Conservation (phyloP, 2,113 vertebrate species). For the Proteles cristata region DNA sequence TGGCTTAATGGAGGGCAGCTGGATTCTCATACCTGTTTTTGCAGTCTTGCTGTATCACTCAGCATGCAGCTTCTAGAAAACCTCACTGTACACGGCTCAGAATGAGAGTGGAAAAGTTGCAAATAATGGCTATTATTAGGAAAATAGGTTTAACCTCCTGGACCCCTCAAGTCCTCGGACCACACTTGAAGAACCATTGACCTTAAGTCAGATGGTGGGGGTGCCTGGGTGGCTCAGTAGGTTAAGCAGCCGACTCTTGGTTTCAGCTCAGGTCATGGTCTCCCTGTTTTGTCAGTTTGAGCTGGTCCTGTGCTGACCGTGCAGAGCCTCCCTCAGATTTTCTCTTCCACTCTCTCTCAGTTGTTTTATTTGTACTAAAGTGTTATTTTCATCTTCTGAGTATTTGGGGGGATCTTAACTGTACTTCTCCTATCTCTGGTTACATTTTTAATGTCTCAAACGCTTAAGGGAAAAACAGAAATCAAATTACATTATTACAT, state of each 20-base stretch:
- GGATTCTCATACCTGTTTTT: not conserved
- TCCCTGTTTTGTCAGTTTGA: too few relatives aligned
- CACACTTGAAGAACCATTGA: not conserved
- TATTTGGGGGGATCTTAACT: not conserved
- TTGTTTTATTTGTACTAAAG: constrained; percentile 21
- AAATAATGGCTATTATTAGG: not conserved
- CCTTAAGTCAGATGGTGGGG: not conserved
- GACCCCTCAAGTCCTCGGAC: not conserved
- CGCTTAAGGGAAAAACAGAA: not conserved
- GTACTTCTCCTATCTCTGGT: not conserved
- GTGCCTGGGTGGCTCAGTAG: too few relatives aligned
- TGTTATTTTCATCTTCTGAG: not conserved
- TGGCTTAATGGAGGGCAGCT: not conserved
- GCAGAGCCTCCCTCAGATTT: too few relatives aligned
- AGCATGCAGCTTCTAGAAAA: not conserved
- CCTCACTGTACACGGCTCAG: not conserved
- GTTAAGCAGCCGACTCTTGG: too few relatives aligned
- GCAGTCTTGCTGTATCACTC: not conserved
- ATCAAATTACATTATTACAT: not conserved
- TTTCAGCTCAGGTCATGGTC: too few relatives aligned
- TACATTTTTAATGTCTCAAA: constrained; percentile 13
- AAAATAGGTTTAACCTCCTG: not conserved
- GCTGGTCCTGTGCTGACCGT: too few relatives aligned
- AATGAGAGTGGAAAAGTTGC: not conserved
- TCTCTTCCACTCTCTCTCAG: not conserved